A percentile compares a stretch with the other conserved stretches of the same genome.
Evolutionary conservation across 2,797 vertebrate genomes (phyloP).

Genomic region (Phataginus tetradactyla): DNA sequence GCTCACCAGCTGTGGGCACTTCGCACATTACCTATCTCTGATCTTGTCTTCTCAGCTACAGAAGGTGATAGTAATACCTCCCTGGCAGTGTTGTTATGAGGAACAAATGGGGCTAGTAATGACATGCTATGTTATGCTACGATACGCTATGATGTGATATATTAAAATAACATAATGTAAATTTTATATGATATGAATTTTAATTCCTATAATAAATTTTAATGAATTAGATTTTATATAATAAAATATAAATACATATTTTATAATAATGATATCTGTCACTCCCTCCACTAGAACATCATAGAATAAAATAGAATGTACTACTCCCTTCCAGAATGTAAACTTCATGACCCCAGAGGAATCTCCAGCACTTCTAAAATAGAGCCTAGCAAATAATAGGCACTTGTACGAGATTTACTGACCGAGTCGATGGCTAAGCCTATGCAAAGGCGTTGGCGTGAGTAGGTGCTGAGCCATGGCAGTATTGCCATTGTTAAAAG

Average conservation of each 20-base stretch:
- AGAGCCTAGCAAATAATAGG: not conserved
- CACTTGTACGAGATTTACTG: accelerated
- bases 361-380: accelerated
- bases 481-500: not conserved
- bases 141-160: not conserved
- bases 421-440: accelerated
- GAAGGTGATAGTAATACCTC: not conserved
- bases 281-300: not conserved
- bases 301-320: not conserved
- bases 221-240: not conserved
- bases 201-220: not conserved
- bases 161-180: not conserved
- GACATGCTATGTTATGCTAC: too few relatives aligned
- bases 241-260: not conserved
- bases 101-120: not conserved
- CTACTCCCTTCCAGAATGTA: not conserved
- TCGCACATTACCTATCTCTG: not conserved
- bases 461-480: not conserved
- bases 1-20: accelerated
- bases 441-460: not conserved
- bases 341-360: accelerated
- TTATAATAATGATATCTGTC: not conserved
- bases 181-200: not conserved
- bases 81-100: not conserved
- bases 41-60: not conserved